Evolutionary conservation across 2,113 vertebrate species (phyloP).

Genomic region (Butorides virescens): DNA sequence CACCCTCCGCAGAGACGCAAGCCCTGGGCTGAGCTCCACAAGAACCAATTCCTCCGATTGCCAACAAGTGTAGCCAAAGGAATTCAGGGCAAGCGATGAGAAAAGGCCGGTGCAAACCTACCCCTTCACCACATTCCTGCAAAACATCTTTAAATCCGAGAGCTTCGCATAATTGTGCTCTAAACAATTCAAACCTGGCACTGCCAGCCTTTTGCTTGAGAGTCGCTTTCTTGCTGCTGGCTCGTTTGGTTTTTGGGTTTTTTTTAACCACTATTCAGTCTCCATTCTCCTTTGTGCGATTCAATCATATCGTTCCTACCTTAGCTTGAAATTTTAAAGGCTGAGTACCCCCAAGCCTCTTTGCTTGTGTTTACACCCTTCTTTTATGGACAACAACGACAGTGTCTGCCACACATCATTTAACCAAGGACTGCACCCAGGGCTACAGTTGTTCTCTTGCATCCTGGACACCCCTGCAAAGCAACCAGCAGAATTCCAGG

Average conservation of each 20-base stretch:
- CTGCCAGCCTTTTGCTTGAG: not conserved
- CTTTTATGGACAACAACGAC: not conserved
- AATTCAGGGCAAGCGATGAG: not conserved
- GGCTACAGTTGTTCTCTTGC: not conserved
- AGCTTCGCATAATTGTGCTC: not conserved
- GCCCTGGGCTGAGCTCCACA: not conserved
- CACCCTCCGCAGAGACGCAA: not conserved
- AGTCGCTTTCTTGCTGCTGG: not conserved
- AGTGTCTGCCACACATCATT: not conserved
- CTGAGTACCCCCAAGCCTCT: not conserved
- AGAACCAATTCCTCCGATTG: not conserved
- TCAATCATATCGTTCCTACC: not conserved
- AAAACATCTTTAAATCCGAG: not conserved
- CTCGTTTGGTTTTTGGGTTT: not conserved
- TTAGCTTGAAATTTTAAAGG: not conserved
- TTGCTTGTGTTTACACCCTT: not conserved
- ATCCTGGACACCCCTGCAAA: not conserved
- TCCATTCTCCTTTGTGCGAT: not conserved
- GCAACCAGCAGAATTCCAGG: not conserved
- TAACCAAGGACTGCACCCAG: not conserved
- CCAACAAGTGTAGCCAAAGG: conserved; percentile 5
- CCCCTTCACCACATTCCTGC: not conserved
- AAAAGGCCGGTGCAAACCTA: not conserved
- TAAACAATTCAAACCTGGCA: conserved; percentile 3
- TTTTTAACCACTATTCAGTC: not conserved